Evolutionary conservation across 2,888 invertebrate species (phyloP).

Genomic region (Thera obeliscata): DNA sequence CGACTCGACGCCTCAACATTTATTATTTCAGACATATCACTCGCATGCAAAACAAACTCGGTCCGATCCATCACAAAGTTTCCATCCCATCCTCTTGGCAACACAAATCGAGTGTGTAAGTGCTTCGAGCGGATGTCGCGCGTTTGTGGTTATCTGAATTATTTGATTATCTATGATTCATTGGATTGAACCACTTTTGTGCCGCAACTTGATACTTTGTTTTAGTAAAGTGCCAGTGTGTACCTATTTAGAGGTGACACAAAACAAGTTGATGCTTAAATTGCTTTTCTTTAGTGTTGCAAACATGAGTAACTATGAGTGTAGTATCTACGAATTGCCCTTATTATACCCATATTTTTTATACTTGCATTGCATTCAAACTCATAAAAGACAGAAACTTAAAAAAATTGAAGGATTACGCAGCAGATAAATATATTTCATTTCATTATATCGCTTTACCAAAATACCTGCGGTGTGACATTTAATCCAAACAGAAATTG

Average conservation of each 20-base stretch:
- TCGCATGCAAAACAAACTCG: constrained; percentile 85
- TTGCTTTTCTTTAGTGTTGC: neutral
- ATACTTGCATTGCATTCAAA: too few species aligned
- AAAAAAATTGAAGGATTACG: too few species aligned
- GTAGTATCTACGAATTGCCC: too few species aligned
- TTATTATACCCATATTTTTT: too few species aligned
- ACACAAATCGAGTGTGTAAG: constrained; percentile 84
- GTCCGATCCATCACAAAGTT: constrained; percentile 85
- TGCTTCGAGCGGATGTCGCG: constrained; percentile 60
- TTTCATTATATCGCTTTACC: neutral
- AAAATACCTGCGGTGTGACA: constrained; percentile 5
- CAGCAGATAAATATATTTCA: too few species aligned
- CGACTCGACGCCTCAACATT: constrained; percentile 84
- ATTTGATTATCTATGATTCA: constrained; percentile 41
- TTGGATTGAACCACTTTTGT: constrained; percentile 24
- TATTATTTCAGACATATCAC: constrained; percentile 85
- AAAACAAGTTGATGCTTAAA: neutral
- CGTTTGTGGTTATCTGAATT: constrained; percentile 40
- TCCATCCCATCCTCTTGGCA: constrained; percentile 58
- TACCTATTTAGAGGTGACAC: neutral
- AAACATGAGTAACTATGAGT: too few species aligned
- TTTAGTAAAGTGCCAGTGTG: neutral
- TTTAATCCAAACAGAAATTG: constrained; percentile 26
- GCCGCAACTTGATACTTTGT: constrained; percentile 10
- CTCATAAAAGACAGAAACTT: too few species aligned